Evolutionary conservation across 1,140 invertebrate genomes (phyloP).

Genomic region (Aricia agestis): DNA sequence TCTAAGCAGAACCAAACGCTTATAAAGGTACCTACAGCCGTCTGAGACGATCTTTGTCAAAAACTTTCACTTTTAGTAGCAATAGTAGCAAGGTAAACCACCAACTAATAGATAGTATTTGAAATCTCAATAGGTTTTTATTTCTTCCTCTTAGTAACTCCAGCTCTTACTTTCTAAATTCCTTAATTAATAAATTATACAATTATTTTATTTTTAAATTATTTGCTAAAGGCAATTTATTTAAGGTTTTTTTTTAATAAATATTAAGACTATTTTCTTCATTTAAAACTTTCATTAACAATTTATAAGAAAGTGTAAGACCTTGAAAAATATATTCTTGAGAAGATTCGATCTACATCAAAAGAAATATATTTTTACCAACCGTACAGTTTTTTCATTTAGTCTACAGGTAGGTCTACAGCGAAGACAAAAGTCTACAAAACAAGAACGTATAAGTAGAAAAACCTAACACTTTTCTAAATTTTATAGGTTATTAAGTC

Average conservation of each 20-base stretch:
- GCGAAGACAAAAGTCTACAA: neutral
- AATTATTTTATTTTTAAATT: conserved; percentile 31
- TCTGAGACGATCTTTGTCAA: neutral
- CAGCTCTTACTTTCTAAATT: conserved; percentile 11
- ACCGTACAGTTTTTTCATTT: conserved; percentile 33
- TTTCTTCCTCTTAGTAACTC: neutral
- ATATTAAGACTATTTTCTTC: too few species aligned
- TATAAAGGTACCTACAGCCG: neutral
- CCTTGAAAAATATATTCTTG: too few species aligned
- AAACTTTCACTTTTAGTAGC: conserved; percentile 1
- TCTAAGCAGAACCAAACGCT: neutral
- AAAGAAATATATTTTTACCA: conserved; percentile 14
- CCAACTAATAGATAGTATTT: neutral
- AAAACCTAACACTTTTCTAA: conserved; percentile 32
- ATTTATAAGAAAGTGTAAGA: too few species aligned
- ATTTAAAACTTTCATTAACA: too few species aligned
- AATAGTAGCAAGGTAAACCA: neutral
- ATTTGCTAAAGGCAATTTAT: too few species aligned
- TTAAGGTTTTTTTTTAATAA: too few species aligned
- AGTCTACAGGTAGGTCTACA: too few species aligned
- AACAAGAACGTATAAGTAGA: conserved; percentile 9
- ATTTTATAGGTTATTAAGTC: conserved; percentile 28
- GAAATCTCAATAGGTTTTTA: neutral
- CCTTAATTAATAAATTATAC: neutral
- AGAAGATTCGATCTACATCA: too few species aligned